Evolutionary conservation across 64 coral and sea anemone species (phyloP).

Genomic region (Stichodactyla mertensii): DNA sequence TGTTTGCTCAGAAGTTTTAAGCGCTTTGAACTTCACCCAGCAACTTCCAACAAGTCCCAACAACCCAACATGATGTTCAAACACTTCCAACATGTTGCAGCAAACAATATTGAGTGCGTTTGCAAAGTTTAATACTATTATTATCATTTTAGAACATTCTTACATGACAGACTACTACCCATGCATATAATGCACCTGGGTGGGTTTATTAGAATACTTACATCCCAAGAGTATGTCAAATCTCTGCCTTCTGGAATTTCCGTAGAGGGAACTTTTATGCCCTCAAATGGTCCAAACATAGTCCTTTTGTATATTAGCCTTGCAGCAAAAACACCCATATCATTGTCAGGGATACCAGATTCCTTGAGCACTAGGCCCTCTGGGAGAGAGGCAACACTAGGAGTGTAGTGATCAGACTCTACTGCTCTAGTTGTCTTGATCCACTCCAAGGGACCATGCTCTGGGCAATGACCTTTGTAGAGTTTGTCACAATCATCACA

Average conservation of each 20-base stretch:
- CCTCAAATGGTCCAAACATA: slow-evolving; percentile 58
- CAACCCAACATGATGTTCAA: no score
- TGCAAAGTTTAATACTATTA: no score
- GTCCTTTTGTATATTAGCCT: slow-evolving; percentile 41
- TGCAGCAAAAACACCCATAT: slow-evolving; percentile 59
- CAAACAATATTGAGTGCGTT: no score
- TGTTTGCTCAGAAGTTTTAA: no score
- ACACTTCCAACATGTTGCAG: no score
- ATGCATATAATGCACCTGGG: no score
- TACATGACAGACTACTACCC: no score
- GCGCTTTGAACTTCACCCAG: no score
- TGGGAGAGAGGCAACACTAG: slow-evolving; percentile 19
- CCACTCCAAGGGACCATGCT: slow-evolving; percentile 54
- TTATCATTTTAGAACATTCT: no score
- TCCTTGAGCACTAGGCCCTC: slow-evolving; percentile 30
- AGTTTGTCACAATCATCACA: slow-evolving; percentile 47
- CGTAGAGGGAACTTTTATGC: not conserved
- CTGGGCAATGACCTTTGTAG: slow-evolving; percentile 44
- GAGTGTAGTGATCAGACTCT: not conserved
- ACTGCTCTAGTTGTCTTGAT: not conserved
- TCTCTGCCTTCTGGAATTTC: not conserved
- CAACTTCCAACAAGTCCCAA: no score
- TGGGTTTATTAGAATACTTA: slow-evolving; percentile 14
- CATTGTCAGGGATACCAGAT: slow-evolving; percentile 4
- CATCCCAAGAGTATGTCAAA: slow-evolving; percentile 45